A percentile compares a stretch with the other conserved stretches of the same genome.
phyloP scores from a whole-genome alignment of 2,888 invertebrate genomes.

The Leptopterna dolabrata region DNA sequence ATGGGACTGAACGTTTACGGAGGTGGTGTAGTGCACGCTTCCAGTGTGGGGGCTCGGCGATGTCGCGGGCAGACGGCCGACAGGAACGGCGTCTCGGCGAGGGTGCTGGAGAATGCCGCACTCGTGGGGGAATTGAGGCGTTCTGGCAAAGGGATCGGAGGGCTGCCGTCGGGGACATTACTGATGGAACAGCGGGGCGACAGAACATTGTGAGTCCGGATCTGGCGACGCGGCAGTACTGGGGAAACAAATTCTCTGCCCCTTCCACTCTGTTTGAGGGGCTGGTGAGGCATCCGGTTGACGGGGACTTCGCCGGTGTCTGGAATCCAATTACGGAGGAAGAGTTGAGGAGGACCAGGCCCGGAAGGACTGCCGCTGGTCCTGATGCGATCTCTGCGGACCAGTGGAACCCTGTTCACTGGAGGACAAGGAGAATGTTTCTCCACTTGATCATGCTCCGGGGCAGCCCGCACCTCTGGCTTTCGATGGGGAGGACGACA shows the following conservation, averaged over 20 bases:
- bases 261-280: too few species aligned
- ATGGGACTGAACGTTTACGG: too few species aligned
- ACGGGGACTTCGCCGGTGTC: too few species aligned
- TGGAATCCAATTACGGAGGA: background rate
- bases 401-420: background rate
- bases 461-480: background rate
- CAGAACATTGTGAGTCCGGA: too few species aligned
- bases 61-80: background rate
- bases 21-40: too few species aligned
- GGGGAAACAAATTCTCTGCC: too few species aligned
- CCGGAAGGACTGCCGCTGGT: background rate
- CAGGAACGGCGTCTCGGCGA: too few species aligned
- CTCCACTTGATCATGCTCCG: background rate
- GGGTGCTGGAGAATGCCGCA: too few species aligned
- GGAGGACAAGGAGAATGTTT: background rate
- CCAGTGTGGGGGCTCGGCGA: background rate
- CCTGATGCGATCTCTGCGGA: background rate
- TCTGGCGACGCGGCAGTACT: too few species aligned
- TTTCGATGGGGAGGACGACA: background rate
- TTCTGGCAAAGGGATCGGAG: background rate
- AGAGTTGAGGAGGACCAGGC: background rate
- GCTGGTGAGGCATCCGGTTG: too few species aligned
- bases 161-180: background rate
- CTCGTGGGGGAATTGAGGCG: too few species aligned
- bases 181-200: background rate